Percentiles rank a stretch among this genome's conserved stretches.
phyloP scores from a whole-genome alignment of 1,140 invertebrate genomes.

The Drosophila nebulosa region DNA sequence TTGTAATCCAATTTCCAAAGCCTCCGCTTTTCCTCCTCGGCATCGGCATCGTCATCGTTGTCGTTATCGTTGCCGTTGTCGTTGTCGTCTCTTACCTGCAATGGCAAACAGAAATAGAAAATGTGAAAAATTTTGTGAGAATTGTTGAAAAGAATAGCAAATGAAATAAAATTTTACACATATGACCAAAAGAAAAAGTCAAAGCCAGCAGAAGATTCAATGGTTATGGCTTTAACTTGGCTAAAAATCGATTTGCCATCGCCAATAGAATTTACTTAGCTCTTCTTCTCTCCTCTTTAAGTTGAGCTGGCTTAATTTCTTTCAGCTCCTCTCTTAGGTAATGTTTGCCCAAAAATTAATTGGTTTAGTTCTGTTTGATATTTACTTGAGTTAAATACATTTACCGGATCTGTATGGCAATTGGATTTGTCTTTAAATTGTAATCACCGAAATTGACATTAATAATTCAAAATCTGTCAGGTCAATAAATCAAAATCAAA shows the following conservation, averaged over 20 bases:
- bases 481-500: slow-evolving; percentile 71
- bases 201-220: neutral
- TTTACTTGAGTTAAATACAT: neutral
- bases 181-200: neutral
- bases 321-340: neutral
- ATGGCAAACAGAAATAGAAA: slow-evolving; percentile 32
- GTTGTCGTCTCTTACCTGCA: slow-evolving; percentile 28
- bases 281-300: too few species aligned
- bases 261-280: slow-evolving; percentile 20
- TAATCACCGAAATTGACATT: slow-evolving; percentile 58
- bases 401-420: neutral
- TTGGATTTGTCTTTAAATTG: slow-evolving; percentile 19
- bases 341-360: neutral
- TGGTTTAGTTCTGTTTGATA: slow-evolving; percentile 1
- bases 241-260: slow-evolving; percentile 15
- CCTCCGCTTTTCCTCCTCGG: neutral
- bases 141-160: slow-evolving; percentile 11
- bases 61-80: neutral
- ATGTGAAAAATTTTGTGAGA: slow-evolving; percentile 13
- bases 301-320: neutral
- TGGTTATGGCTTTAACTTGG: slow-evolving; percentile 4
- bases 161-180: slow-evolving; percentile 17
- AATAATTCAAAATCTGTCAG: slow-evolving; percentile 60
- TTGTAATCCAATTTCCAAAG: slow-evolving; percentile 50
- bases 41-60: neutral